Evolutionary conservation across 2,113 vertebrate genomes (phyloP).

Genomic region (Prietella phreatophila): DNA sequence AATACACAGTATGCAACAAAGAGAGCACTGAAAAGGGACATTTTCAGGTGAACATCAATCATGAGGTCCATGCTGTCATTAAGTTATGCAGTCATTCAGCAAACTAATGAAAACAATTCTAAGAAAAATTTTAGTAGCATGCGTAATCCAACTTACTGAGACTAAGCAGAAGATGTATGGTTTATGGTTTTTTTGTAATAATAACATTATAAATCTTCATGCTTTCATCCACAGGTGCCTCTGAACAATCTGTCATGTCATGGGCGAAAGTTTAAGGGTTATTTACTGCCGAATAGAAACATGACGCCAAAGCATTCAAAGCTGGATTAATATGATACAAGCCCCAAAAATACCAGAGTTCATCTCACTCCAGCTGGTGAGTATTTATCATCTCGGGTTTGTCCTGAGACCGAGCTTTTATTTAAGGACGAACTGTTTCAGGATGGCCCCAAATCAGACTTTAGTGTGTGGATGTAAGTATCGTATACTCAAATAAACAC

Average conservation of each 20-base stretch:
- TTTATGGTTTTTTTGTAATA: neutral
- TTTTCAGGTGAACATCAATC: neutral
- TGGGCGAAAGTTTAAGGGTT: neutral
- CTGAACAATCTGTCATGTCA: neutral
- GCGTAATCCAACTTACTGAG: neutral
- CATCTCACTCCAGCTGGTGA: conserved; percentile 4
- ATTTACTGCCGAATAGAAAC: conserved; percentile 8
- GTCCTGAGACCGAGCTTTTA: neutral
- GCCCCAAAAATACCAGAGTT: conserved; percentile 31
- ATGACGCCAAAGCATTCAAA: neutral
- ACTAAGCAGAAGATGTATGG: neutral
- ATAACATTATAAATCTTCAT: neutral
- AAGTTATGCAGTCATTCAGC: neutral
- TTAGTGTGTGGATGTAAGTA: neutral
- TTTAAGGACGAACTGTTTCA: neutral
- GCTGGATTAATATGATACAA: conserved; percentile 25
- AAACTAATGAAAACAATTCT: neutral
- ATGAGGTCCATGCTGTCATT: neutral
- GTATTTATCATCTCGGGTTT: conserved; percentile 31
- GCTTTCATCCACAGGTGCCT: conserved; percentile 3
- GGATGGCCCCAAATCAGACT: neutral
- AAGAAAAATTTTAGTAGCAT: neutral
- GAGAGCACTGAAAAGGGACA: neutral
- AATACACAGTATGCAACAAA: neutral
- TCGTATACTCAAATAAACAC: neutral